Evolutionary conservation across 2,113 vertebrate genomes (phyloP).

Genomic region (Sander vitreus): DNA sequence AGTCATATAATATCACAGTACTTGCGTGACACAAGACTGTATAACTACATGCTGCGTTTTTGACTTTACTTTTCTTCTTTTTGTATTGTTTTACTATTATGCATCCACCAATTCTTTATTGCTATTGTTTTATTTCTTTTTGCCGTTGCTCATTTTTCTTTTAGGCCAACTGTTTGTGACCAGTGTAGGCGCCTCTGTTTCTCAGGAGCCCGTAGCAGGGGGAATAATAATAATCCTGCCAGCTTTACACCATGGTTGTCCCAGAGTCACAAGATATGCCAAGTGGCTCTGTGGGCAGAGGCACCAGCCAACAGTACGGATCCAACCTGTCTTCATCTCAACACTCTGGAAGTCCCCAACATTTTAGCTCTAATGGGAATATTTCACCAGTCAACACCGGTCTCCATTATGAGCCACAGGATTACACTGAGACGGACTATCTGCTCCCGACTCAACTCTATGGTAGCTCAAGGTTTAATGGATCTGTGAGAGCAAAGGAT

Average conservation of each 20-base stretch:
- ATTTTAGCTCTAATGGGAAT: conserved; percentile 16
- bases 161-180: conserved; percentile 13
- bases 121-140: background rate
- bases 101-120: background rate
- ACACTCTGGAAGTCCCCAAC: conserved; percentile 1
- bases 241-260: conserved; percentile 53
- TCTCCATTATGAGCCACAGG: conserved; percentile 30
- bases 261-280: conserved; percentile 39
- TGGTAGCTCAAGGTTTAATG: conserved; percentile 25
- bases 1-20: background rate
- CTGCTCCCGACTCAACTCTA: conserved; percentile 67
- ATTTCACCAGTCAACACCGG: conserved; percentile 15
- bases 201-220: background rate
- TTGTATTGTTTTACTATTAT: background rate
- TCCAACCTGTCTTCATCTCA: conserved; percentile 10
- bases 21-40: background rate
- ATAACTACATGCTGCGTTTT: background rate
- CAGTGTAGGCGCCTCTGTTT: background rate
- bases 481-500: conserved; percentile 12
- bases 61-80: background rate
- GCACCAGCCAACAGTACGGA: conserved; percentile 7
- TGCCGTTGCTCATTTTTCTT: background rate
- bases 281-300: conserved; percentile 17
- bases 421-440: conserved; percentile 73
- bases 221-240: conserved; percentile 9